Evolutionary conservation across 2,797 vertebrate species (phyloP), one percentile per base, ranked within the genome.

Genomic region (Australoheros facetus): DNA sequence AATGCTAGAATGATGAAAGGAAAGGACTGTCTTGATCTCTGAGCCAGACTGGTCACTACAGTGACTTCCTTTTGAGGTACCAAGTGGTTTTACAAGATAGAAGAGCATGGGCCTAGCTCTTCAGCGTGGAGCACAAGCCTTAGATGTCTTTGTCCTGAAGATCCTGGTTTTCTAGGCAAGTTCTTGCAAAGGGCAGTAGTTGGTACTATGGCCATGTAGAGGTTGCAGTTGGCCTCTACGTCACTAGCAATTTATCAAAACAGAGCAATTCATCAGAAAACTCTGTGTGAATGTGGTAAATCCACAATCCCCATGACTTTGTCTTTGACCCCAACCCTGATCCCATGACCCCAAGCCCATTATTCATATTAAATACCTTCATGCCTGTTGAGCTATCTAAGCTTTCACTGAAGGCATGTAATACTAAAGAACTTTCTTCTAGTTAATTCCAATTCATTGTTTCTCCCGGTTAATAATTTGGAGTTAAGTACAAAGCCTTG

Each of bases 281-380:
- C 59, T 57, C n/a, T 83, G 32, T 58, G 71, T 66, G 73, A 78
- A 69, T 62, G 55, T 74, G 56, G 26, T n/a, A 60, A 77, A 37
- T 58, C 28, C 19, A 76, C 57, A 62, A 85, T 60, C 78, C 45
- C 73, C 5, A 6, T 64, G 74, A 78, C 81, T 71, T 81, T 87
- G 84, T 77, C 75, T 70, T 79, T 87, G 83, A 89, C 79, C 72
- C 21, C 37, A 79, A 19, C 45, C n/a, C 54, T 79, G 71, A 87
- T 81, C 85, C 81, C 77, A 75, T 88, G 74, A 81, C 85, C 84
- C 66, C 72, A 59, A 80, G 58, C 56, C 58, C 75, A 89, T 90
- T 81, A 90, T 82, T 83, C 79, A 87, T 83, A 69, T 59, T 74
- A 88, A 87, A 89, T 82, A 86, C 81, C 85, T 83, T 88, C 79